phyloP scores from a whole-genome alignment of 2,888 invertebrate genomes.

The Oscheius sp. region DNA sequence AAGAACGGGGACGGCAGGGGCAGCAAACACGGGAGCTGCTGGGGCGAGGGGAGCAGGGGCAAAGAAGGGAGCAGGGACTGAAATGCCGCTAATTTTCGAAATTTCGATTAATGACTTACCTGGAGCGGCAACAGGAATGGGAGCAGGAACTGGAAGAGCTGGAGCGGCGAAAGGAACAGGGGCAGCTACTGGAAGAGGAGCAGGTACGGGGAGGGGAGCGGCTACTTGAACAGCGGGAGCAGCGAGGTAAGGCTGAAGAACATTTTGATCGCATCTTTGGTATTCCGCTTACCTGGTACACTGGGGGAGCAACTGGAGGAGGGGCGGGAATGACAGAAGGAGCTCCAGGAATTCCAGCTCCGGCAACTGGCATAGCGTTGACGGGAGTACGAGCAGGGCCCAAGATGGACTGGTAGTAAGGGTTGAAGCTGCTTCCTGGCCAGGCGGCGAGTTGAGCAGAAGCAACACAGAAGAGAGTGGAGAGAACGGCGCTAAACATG shows the following conservation, averaged over 20 bases:
- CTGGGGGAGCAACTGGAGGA: conserved; percentile 17
- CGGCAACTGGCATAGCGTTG: not conserved
- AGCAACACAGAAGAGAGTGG: conserved; percentile 17
- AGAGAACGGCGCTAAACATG: conserved; percentile 20
- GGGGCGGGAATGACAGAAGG: conserved; percentile 19
- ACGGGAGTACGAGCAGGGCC: conserved; percentile 22
- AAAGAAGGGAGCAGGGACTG: conserved; percentile 18
- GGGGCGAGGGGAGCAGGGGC: conserved; percentile 6
- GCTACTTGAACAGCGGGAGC: conserved; percentile 34
- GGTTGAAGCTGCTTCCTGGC: conserved; percentile 22
- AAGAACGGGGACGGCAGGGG: conserved; percentile 4
- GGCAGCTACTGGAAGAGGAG: conserved; percentile 20
- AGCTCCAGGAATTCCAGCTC: not conserved
- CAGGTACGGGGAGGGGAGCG: conserved; percentile 27
- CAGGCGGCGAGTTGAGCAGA: conserved; percentile 23
- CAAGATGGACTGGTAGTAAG: conserved; percentile 21
- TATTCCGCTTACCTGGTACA: not conserved
- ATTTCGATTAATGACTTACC: not conserved
- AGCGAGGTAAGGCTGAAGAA: conserved; percentile 13
- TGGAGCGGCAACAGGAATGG: conserved; percentile 16
- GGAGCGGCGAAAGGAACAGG: conserved; percentile 24
- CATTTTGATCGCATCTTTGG: too few relatives aligned
- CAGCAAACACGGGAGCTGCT: conserved; percentile 14
- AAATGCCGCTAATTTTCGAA: not conserved
- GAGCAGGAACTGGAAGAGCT: not conserved